Evolutionary conservation across 1,140 invertebrate species (phyloP), one percentile per base, ranked within the genome.

Genomic region (Luehdorfia chinensis): DNA sequence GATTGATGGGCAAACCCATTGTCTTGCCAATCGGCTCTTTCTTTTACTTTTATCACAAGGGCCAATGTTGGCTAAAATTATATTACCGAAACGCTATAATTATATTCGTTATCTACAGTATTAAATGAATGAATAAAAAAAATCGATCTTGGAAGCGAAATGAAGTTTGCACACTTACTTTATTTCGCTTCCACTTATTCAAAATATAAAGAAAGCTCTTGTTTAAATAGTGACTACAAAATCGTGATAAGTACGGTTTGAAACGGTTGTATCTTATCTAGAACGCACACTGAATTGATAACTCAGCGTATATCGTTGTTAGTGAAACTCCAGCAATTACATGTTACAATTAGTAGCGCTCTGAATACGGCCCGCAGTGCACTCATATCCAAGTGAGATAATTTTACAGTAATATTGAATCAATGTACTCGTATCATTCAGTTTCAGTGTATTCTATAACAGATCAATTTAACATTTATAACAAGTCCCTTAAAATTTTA

Each of bases 281-380:
- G 56, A 50, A 49, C 67, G 48, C 51, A 49, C 41, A 32, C 37
- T 56, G 39, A 43, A 67, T 63, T 67, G 64, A 65, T 68, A 72
- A 69, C 66, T 63, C 65, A 65, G 53, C 50, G 57, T 46, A 51
- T 66, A 59, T 56, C 66, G 68, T 69, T 69, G 59, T 66, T 34
- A 70, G 64, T 73, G 69, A 73, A 73, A 73, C 56, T 55, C 59
- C 39, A 45, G 60, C 56, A 70, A 73, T 69, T 69, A 69, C 34
- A 51, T 25, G 37, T 39, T 23, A 61, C 66, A 62, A 69, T 70
- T 72, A 72, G 68, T 51, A 39, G 18, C 59, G 69, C 58, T 73
- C 70, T 70, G 55, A 67, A 70, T 73, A 62, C 59, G 25, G 43
- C n/a, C 39, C 39, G 23, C 39, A 9, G 28, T 31, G 23, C 13